These are phyloP conservation scores for Drosophila parthenogenetica DNA, from an alignment of 2,888 invertebrate genomes.

Conservation along the genomic window DNA sequence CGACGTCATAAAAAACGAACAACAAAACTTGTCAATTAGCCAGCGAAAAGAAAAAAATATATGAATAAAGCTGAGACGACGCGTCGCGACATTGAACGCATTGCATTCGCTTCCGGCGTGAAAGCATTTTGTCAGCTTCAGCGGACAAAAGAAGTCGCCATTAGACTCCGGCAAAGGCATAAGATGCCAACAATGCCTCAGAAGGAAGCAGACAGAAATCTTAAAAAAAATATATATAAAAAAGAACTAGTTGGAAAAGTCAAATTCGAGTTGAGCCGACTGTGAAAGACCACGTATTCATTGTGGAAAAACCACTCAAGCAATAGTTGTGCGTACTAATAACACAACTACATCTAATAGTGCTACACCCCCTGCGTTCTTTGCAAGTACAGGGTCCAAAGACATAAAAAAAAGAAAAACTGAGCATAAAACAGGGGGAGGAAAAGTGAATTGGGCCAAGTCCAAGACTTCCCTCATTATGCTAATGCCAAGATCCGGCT, in stretches of 20 bases:
- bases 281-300: too few relatives aligned
- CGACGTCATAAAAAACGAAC: conserved; percentile 60
- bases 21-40: conserved; percentile 67
- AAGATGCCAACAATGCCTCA: conserved; percentile 21
- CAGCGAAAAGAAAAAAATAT: conserved; percentile 14
- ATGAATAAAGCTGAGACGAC: conserved; percentile 42
- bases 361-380: too few relatives aligned
- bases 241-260: background rate
- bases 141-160: conserved; percentile 58
- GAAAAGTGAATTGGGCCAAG: conserved; percentile 6
- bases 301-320: too few relatives aligned
- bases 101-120: conserved; percentile 78
- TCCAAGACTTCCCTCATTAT: conserved; percentile 25
- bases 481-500: conserved; percentile 35
- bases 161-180: background rate
- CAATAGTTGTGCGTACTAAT: too few relatives aligned
- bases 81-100: conserved; percentile 57
- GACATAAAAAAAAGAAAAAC: background rate
- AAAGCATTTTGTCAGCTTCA: conserved; percentile 75
- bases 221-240: conserved; percentile 1
- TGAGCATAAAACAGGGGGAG: background rate
- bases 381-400: too few relatives aligned
- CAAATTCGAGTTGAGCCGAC: too few relatives aligned
- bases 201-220: conserved; percentile 9
- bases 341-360: too few relatives aligned